A percentile compares a stretch with the other conserved stretches of the same genome.
phyloP scores from a whole-genome alignment of 2,797 vertebrate genomes.

The Chiroxiphia lanceolata region DNA sequence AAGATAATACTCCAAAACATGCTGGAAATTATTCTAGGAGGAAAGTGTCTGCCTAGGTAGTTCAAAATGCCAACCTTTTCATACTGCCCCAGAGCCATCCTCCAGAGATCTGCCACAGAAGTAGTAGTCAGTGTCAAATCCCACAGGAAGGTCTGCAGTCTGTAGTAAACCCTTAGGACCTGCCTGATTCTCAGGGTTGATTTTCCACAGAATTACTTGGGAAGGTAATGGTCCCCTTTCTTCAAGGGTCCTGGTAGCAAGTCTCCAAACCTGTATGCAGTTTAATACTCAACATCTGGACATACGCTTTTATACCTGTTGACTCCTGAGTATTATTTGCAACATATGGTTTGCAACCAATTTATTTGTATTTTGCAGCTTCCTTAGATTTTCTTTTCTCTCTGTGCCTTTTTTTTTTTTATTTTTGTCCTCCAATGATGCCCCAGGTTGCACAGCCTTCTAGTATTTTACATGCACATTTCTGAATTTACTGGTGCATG shows the following conservation, averaged over 20 bases:
- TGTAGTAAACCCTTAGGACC: not conserved
- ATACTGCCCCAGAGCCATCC: not conserved
- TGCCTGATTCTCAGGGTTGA: not conserved
- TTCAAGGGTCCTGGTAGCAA: not conserved
- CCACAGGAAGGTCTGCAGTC: not conserved
- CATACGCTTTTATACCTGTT: not conserved
- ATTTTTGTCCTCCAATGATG: not conserved
- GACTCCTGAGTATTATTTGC: not conserved
- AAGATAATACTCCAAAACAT: not conserved
- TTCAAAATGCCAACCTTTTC: not conserved
- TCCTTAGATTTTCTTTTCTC: not conserved
- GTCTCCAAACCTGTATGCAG: not conserved
- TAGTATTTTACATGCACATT: not conserved
- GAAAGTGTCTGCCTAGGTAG: not conserved
- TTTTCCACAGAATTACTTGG: not conserved
- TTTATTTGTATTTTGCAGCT: not conserved
- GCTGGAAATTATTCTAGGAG: not conserved
- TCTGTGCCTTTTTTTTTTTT: too few relatives aligned
- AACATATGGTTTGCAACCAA: not conserved
- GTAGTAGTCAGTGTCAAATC: not conserved
- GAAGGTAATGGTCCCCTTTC: not conserved
- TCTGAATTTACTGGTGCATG: not conserved
- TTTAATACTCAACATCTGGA: rapidly evolving
- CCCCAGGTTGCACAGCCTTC: not conserved
- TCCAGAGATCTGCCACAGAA: not conserved